Evolutionary conservation across 1,140 invertebrate genomes (phyloP), one percentile per base, ranked within the genome.

Genomic region (Neotoxoptera formosana): DNA sequence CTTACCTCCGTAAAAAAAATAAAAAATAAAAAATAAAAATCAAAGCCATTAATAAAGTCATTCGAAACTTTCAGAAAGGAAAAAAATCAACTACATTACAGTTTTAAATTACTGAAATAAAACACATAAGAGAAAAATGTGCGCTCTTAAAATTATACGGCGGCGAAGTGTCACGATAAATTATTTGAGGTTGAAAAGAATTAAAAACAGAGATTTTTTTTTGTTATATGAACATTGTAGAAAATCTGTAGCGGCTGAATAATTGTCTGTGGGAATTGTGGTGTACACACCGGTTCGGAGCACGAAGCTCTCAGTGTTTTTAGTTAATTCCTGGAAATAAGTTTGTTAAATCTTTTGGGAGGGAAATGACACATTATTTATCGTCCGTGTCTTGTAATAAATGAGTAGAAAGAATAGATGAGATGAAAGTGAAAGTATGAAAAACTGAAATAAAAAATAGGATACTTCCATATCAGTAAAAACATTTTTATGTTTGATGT

Each of bases 271-370:
- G 91, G 91, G 91, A 93, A 86, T 86, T 93, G 91, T 53, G 91
- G 91, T 86, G 47, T 93, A 93, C 36, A 93, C 81, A 93, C 91
- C 81, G 81, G 91, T 83, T 76, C n/a, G 25, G 11, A 36, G 20
- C 81, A 83, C 17, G 30, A 11, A 34, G 36, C 90, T 76, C n/a
- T 48, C 23, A 30, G 91, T 84, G 81, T 93, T 93, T 86, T 93
- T 56, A 20, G 81, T 86, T 93, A 93, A 93, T 93, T 93, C 91
- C 48, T 84, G 81, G 47, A 93, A 93, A 86, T 93, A 93, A 93
- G 81, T 93, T 93, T 86, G 91, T 93, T 93, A 93, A 93, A 93
- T 93, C 81, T 93, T 93, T 83, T 56, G 90, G 91, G 81, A 93
- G 36, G 81, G 36, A 86, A 93, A 93, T 53, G 91, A 93, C 81